Evolutionary conservation across 2,113 vertebrate species (phyloP), one percentile per base, ranked within the genome.

Genomic region (Hemichromis elongatus): DNA sequence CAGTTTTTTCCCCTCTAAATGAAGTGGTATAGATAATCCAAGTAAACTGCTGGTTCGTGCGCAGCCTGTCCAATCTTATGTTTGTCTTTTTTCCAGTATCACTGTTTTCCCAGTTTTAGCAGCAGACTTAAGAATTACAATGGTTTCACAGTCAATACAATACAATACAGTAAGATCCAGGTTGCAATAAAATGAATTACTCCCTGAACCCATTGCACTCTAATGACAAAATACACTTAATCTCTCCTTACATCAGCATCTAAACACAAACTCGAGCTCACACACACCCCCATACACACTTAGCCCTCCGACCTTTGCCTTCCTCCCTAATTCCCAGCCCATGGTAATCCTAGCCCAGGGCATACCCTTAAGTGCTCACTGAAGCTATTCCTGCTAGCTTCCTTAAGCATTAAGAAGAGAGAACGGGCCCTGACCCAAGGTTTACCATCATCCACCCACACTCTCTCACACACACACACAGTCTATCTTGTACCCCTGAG

Each of bases 371-470:
- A 92, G 83, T 88, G 86, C 79, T 89, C 89, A 89, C 56, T 82
- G 84, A 83, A 85, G 90, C 87, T 79, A 42, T 85, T 92, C 83
- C 82, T 88, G 80, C 61, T 4, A 50, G 81, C 66, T 85, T 88
- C 85, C 85, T 80, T 80, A 79, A 77, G 82, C 88, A 90, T 84
- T 55, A 83, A 83, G 79, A 82, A 78, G 85, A 83, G 81, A 88
- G 50, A 89, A 85, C 55, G 83, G 91, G 80, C 91, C 84, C 79
- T 93, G 91, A 93, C 86, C 92, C 75, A 26, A 86, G 82, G 88
- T 93, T 93, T 84, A 81, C 85, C 80, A 70, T 81, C 81, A 81
- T 81, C 88, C 78, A 85, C 90, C 82, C 42, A 77, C 79, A 59
- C 77, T 77, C 18, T 83, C 75, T 56, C 42, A 88, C 85, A 63